Evolutionary conservation across 2,888 invertebrate genomes (phyloP).

Genomic region (Clusia tigrina): DNA sequence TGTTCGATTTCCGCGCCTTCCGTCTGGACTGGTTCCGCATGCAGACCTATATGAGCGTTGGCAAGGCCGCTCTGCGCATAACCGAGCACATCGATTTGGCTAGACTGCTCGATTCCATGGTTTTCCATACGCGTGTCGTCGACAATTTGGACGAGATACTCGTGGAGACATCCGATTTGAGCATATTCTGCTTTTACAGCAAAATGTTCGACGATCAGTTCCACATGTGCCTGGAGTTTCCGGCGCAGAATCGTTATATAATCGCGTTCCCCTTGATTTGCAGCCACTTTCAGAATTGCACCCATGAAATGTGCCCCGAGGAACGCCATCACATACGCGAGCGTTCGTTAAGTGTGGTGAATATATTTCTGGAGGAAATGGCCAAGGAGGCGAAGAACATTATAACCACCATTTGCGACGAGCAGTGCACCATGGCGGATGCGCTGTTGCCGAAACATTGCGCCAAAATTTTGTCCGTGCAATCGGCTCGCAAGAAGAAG

Average conservation of each 20-base stretch:
- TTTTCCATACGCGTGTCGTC: constrained; percentile 98
- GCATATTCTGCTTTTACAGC: constrained; percentile 97
- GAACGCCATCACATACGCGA: constrained; percentile 97
- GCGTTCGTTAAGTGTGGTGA: constrained; percentile 93
- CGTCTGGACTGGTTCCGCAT: constrained; percentile 97
- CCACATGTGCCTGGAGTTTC: constrained; percentile 98
- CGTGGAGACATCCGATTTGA: constrained; percentile 95
- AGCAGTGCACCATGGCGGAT: constrained; percentile 96
- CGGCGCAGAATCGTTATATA: constrained; percentile 97
- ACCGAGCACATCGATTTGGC: constrained; percentile 87
- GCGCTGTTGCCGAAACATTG: constrained; percentile 95
- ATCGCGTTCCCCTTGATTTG: constrained; percentile 98
- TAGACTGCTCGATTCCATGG: constrained; percentile 90
- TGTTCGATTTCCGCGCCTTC: constrained; percentile 95
- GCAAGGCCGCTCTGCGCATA: constrained; percentile 80
- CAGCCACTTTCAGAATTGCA: constrained; percentile 97
- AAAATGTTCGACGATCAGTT: constrained; percentile 98
- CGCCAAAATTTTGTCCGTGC: constrained; percentile 86
- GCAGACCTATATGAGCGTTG: constrained; percentile 90
- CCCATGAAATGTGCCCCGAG: constrained; percentile 98
- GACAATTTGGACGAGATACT: constrained; percentile 97
- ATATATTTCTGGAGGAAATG: constrained; percentile 98
- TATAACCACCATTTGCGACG: constrained; percentile 97
- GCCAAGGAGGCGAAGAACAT: constrained; percentile 98
- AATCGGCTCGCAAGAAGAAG: constrained; percentile 89